Evolutionary conservation across 2,113 vertebrate species (phyloP).

Genomic region (Leptobrachium ailaonicum): DNA sequence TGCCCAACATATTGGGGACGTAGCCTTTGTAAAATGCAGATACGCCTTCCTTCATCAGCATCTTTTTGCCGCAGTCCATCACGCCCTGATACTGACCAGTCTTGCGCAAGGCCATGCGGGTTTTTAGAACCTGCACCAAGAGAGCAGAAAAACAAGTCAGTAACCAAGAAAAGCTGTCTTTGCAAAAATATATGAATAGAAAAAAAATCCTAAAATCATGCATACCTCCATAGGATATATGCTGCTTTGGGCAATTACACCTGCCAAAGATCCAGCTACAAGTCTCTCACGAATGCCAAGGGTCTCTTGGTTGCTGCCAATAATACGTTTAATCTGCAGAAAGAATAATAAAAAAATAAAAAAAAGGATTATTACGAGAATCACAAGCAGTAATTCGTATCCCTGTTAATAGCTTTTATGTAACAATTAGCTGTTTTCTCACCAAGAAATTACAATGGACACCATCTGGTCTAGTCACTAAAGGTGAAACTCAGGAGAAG

Average conservation of each 20-base stretch:
- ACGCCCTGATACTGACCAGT: conserved; percentile 89
- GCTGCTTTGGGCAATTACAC: conserved; percentile 91
- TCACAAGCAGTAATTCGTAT: too few species aligned
- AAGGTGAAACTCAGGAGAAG: too few species aligned
- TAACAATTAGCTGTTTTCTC: too few species aligned
- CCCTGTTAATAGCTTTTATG: too few species aligned
- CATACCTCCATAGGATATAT: conserved; percentile 98
- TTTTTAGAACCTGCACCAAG: conserved; percentile 86
- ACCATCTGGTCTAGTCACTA: too few species aligned
- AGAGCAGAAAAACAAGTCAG: neutral
- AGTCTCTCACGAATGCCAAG: conserved; percentile 86
- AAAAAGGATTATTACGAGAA: neutral
- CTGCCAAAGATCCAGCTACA: conserved; percentile 87
- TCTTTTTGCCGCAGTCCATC: conserved; percentile 81
- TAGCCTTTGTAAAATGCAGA: conserved; percentile 95
- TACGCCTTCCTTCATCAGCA: conserved; percentile 80
- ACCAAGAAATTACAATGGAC: too few species aligned
- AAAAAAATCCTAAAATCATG: neutral
- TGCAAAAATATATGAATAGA: neutral
- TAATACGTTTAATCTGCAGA: conserved; percentile 85
- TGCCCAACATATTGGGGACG: conserved; percentile 91
- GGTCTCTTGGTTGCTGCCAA: conserved; percentile 88
- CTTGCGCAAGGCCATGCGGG: conserved; percentile 84
- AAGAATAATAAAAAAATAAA: neutral
- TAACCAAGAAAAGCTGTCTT: neutral